Evolutionary conservation across 1,140 invertebrate species (phyloP).

Genomic region (Drosophila ironensis): DNA sequence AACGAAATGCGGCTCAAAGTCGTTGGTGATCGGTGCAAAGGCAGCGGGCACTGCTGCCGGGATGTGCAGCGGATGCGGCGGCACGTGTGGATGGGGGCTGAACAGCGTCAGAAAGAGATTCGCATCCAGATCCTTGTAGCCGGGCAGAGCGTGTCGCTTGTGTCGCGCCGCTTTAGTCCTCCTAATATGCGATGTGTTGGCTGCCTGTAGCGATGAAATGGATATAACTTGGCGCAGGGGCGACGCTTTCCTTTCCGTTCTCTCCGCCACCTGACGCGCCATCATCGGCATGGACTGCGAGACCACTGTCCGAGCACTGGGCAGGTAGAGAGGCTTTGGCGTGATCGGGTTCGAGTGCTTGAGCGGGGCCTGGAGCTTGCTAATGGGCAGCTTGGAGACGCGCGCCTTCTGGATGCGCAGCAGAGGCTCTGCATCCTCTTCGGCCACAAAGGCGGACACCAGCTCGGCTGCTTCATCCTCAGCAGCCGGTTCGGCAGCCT

Average conservation of each 20-base stretch:
- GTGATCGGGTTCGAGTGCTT: constrained; percentile 68
- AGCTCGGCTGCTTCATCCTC: constrained; percentile 70
- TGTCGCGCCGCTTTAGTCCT: constrained; percentile 42
- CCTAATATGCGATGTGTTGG: constrained; percentile 7
- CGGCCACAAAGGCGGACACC: constrained; percentile 67
- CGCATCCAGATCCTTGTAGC: constrained; percentile 67
- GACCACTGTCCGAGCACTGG: constrained; percentile 45
- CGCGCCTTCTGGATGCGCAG: constrained; percentile 69
- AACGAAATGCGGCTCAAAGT: constrained; percentile 66
- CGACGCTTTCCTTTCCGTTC: constrained; percentile 14
- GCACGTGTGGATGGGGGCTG: constrained; percentile 42
- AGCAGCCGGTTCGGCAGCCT: constrained; percentile 23
- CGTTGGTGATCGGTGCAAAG: constrained; percentile 58
- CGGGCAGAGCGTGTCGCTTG: constrained; percentile 57
- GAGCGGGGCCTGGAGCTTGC: constrained; percentile 68
- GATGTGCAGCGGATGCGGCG: constrained; percentile 40
- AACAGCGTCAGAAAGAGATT: constrained; percentile 72
- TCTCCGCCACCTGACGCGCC: constrained; percentile 48
- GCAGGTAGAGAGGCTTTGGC: constrained; percentile 61
- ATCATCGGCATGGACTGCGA: constrained; percentile 57
- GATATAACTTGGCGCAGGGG: constrained; percentile 23
- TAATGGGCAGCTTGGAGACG: constrained; percentile 61
- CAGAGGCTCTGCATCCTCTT: constrained; percentile 65
- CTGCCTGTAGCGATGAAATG: constrained; percentile 23
- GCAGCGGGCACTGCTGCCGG: constrained; percentile 35